phyloP scores from a whole-genome alignment of 2,888 invertebrate genomes.

The Xanthorhoe spadicearia region DNA sequence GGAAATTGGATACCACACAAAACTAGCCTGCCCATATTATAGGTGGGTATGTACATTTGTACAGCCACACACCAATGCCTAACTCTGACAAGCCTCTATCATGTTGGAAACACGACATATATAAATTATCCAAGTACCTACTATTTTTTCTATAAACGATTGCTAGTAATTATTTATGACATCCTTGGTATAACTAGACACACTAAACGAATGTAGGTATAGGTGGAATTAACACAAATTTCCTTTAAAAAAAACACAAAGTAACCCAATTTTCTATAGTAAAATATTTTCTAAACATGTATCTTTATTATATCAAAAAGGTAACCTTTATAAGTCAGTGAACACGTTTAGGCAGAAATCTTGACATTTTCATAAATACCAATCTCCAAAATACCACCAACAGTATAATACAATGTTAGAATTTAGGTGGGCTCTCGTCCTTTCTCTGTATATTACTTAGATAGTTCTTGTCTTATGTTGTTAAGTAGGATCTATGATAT shows the following conservation, averaged over 20 bases:
- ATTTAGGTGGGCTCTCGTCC: neutral
- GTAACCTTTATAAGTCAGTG: neutral
- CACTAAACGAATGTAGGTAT: too few species aligned
- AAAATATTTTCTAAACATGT: too few species aligned
- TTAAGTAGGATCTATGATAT: neutral
- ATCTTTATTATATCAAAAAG: too few species aligned
- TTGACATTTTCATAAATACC: conserved; percentile 1
- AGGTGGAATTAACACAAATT: too few species aligned
- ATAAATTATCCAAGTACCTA: too few species aligned
- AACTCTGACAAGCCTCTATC: neutral
- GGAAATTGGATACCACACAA: conserved; percentile 66
- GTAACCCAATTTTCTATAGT: too few species aligned
- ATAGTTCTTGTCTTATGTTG: too few species aligned
- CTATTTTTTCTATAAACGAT: too few species aligned
- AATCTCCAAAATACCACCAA: neutral
- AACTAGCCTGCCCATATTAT: neutral
- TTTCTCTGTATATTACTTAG: neutral
- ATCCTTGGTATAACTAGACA: too few species aligned
- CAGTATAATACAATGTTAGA: neutral
- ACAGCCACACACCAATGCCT: neutral
- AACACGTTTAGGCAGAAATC: neutral
- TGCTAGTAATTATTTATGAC: too few species aligned
- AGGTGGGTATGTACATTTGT: too few species aligned
- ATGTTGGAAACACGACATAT: neutral
- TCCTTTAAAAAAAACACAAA: too few species aligned